These are phyloP conservation scores for Automeris io DNA, from an alignment of 2,888 invertebrate genomes.

Conservation along the genomic window DNA sequence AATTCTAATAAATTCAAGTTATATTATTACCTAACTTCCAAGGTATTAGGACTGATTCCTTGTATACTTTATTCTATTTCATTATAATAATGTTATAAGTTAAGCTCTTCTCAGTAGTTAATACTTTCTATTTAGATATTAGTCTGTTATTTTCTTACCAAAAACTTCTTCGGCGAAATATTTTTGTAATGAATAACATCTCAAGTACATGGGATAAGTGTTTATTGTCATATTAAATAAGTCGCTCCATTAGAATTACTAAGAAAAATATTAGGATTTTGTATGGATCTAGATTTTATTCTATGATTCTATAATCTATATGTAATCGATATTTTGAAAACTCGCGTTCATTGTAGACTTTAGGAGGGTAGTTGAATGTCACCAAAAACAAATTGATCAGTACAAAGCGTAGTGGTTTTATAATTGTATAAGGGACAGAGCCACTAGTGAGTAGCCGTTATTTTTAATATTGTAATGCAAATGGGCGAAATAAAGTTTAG, in stretches of 20 bases:
- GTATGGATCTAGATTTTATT: neutral
- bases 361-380: slow-evolving; percentile 19
- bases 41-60: neutral
- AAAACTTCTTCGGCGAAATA: neutral
- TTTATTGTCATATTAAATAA: neutral
- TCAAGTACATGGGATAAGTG: neutral
- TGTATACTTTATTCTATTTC: neutral
- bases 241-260: neutral
- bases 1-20: neutral
- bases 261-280: neutral
- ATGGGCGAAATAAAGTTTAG: slow-evolving; percentile 65
- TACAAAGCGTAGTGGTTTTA: slow-evolving; percentile 57
- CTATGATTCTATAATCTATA: neutral
- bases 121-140: slow-evolving; percentile 1
- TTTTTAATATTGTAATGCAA: slow-evolving; percentile 51
- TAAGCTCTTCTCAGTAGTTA: neutral
- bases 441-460: slow-evolving; percentile 43
- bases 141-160: slow-evolving; percentile 1
- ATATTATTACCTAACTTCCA: neutral
- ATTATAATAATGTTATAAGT: neutral
- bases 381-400: slow-evolving; percentile 62
- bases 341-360: neutral
- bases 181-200: neutral
- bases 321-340: slow-evolving; percentile 4
- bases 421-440: slow-evolving; percentile 28